Evolutionary conservation across 2,888 invertebrate genomes (phyloP).

Genomic region (Drosophila pseudotakahashii): DNA sequence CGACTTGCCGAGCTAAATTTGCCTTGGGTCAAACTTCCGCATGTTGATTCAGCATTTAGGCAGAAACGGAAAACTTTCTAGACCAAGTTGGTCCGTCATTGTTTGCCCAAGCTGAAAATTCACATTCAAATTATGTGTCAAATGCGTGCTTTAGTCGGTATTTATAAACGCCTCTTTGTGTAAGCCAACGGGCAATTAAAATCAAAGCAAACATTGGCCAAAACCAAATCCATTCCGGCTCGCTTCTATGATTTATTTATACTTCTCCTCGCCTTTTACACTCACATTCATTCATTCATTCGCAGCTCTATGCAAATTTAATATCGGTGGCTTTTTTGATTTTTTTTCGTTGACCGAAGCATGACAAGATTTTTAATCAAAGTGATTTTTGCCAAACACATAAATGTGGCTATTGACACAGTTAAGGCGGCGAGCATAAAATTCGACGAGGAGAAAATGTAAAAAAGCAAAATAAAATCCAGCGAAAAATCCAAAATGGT

Average conservation of each 20-base stretch:
- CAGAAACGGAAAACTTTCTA: constrained; percentile 53
- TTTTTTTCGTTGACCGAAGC: constrained; percentile 67
- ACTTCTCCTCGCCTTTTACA: constrained; percentile 22
- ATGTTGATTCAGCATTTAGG: constrained; percentile 28
- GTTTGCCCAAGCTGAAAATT: constrained; percentile 23
- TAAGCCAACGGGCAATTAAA: constrained; percentile 65
- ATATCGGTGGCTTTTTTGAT: constrained; percentile 31
- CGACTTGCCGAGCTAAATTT: constrained; percentile 30
- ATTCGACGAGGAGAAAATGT: constrained; percentile 40
- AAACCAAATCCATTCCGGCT: constrained; percentile 52
- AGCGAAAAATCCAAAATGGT: constrained; percentile 19
- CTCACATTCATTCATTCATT: constrained; percentile 54
- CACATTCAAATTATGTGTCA: constrained; percentile 53
- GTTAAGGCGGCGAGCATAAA: constrained; percentile 61
- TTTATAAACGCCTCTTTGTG: constrained; percentile 49
- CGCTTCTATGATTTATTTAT: constrained; percentile 49
- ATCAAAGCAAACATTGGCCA: constrained; percentile 67
- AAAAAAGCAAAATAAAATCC: constrained; percentile 13
- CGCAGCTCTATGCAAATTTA: constrained; percentile 68
- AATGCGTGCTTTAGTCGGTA: constrained; percentile 37
- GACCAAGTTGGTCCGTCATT: constrained; percentile 34
- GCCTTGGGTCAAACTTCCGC: constrained; percentile 41
- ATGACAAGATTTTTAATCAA: constrained; percentile 73
- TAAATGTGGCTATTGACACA: constrained; percentile 75
- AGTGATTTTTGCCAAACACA: constrained; percentile 52